Evolutionary conservation across 2,888 invertebrate species (phyloP).

Genomic region (Drosophila bunnanda): DNA sequence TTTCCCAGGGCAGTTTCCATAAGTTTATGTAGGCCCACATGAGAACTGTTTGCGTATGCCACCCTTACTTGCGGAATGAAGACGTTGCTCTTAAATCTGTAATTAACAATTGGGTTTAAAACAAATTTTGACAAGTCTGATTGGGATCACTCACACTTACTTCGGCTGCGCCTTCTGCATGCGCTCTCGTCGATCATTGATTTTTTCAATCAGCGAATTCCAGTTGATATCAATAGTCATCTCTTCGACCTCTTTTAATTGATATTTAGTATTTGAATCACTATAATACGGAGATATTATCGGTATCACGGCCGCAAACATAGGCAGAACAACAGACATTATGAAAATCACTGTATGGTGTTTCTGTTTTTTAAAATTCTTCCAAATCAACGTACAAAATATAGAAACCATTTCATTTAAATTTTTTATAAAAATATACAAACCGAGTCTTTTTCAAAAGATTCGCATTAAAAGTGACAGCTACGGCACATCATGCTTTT

Average conservation of each 20-base stretch:
- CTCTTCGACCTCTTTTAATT: not conserved
- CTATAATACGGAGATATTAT: not conserved
- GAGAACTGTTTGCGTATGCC: conserved; percentile 57
- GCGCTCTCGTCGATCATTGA: not conserved
- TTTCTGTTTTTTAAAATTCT: conserved; percentile 24
- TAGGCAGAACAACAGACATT: not conserved
- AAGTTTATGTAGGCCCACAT: conserved; percentile 33
- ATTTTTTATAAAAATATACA: not conserved
- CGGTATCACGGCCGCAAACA: not conserved
- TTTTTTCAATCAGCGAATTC: not conserved
- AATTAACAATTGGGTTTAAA: not conserved
- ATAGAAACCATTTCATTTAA: conserved; percentile 4
- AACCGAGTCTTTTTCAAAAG: not conserved
- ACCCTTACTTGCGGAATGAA: conserved; percentile 53
- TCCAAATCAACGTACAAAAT: conserved; percentile 14
- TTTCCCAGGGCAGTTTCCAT: conserved; percentile 21
- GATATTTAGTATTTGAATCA: too few relatives aligned
- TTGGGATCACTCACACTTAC: conserved; percentile 9
- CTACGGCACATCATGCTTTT: not conserved
- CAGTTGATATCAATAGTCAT: not conserved
- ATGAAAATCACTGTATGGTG: not conserved
- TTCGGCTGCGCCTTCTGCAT: not conserved
- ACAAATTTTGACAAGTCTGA: too few relatives aligned
- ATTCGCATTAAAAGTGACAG: conserved; percentile 3
- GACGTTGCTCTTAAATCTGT: conserved; percentile 53